Base-by-base conservation (phyloP, 2,113 vertebrate genomes). In the Notothenia coriiceps region DNA sequence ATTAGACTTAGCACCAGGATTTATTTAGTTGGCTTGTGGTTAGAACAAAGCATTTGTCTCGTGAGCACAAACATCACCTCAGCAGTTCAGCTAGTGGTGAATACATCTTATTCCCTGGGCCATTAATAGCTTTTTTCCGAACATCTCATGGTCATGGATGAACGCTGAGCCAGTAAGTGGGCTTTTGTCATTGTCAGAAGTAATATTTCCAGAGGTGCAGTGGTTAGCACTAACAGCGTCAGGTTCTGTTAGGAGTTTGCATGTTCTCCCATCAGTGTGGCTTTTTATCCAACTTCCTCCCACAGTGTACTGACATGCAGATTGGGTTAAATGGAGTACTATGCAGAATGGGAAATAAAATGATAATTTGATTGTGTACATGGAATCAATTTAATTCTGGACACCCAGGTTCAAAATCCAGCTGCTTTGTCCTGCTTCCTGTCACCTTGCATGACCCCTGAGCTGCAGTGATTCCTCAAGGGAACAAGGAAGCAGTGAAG, bases 381-480 rank as follows among this genome's bases (percentile, higher is more conserved):
- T 46, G 35, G 14, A 49, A 65, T 56, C 25, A 56, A 7, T 72
- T 2, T 11, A 29, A 44, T 6, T 43, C 6, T 60, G 49, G 1
- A 13, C 29, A 49, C 70, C 12, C 51, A n/a, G 15, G 17, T 15
- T 10, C 62, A 18, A 18, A 22, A 56, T 47, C 63, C 63, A 68
- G 65, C 62, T 69, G 46, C 62, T 66, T 17, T 11, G n/a, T 13
- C 51, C 74, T 54, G 66, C 71, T 62, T 52, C 72, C 60, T 56
- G 81, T 83, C 90, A 89, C 88, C 87, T 83, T 71, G 77, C 61
- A 69, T 68, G 87, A 82, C 76, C 88, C 84, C 85, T 33, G 35
- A 54, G 75, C 72, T 74, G 76, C 76, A 47, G 72, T 44, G 77
- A 56, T 17, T 79, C 80, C 73, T 77, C 14, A 6, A 86, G 87